Percentiles rank a stretch among this genome's conserved stretches.
phyloP scores from a whole-genome alignment of 2,888 invertebrate genomes.

The Hemaris fuciformis region DNA sequence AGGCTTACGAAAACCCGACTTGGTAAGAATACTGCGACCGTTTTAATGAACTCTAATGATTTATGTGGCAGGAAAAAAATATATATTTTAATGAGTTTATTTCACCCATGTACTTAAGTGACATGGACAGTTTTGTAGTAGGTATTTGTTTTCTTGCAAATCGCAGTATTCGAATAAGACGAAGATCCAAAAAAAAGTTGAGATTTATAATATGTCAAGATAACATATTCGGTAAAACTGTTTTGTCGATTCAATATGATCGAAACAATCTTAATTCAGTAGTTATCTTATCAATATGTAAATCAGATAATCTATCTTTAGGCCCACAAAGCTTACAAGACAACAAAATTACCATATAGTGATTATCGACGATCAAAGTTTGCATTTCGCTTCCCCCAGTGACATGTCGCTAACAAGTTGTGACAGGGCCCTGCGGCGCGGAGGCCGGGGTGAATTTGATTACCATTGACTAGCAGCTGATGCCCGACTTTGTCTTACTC shows the following conservation, averaged over 20 bases:
- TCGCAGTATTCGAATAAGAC: too few relatives aligned
- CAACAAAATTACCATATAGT: slow-evolving; percentile 1
- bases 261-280: too few relatives aligned
- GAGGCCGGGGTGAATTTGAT: neutral
- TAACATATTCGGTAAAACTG: too few relatives aligned
- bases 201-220: too few relatives aligned
- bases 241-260: too few relatives aligned
- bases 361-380: slow-evolving; percentile 8
- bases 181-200: too few relatives aligned
- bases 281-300: neutral
- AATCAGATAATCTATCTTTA: neutral
- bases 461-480: neutral
- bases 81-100: too few relatives aligned
- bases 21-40: neutral
- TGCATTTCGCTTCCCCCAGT: neutral
- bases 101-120: too few relatives aligned
- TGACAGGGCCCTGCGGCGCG: neutral
- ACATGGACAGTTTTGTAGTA: too few relatives aligned
- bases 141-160: too few relatives aligned
- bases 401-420: slow-evolving; percentile 10
- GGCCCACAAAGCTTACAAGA: neutral
- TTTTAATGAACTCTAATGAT: neutral
- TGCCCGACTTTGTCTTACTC: neutral
- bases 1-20: neutral
- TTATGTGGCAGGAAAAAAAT: neutral